Base-by-base conservation (phyloP, 2,113 vertebrate species). In the Planiliza haematocheilus region DNA sequence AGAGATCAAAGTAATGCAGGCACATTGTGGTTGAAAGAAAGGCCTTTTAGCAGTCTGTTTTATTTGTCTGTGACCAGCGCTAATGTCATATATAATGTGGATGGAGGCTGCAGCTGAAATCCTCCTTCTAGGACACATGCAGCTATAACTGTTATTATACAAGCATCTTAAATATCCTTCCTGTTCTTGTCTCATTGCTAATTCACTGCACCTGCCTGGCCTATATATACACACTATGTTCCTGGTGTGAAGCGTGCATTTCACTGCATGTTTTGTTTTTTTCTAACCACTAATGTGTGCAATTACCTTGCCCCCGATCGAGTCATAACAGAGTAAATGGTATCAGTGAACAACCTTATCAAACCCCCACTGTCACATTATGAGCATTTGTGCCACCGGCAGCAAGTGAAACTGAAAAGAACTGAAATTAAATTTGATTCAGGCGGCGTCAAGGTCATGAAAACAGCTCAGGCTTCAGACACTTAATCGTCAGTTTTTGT, bases 361-460 rank as follows among this genome's bases (percentile, higher is more conserved):
- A 63, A 72, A 73, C 59, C 45, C 66, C 65, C 24, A 17, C 66
- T 24, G 60, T 30, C 1, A 8, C 58, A 24, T 4, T 12, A 10
- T 20, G 52, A 17, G 51, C 14, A 7, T 64, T 49, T 48, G 10
- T 52, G 52, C 18, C 10, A 51, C 50, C 58, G 18, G 49, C 41
- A 3, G 50, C 7, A 12, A 73, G 59, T 48, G 63, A 51, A 71
- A 53, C 42, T 49, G 52, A 70, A 55, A 77, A 52, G 70, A 70
- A 69, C 42, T n/a, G n/a, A 70, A 67, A 82, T 76, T 64, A 2
- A 67, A 53, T 78, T 56, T 39, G 46, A 69, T 34, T 58, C 64
- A 58, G 57, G 18, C 14, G 30, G 1, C 58, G 39, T 39, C 56
- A 46, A 69, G 77, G 64, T 51, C 8, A 2, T 20, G 51, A 61